phyloP scores from a whole-genome alignment of 2,888 invertebrate genomes.

The Leptopterna dolabrata region DNA sequence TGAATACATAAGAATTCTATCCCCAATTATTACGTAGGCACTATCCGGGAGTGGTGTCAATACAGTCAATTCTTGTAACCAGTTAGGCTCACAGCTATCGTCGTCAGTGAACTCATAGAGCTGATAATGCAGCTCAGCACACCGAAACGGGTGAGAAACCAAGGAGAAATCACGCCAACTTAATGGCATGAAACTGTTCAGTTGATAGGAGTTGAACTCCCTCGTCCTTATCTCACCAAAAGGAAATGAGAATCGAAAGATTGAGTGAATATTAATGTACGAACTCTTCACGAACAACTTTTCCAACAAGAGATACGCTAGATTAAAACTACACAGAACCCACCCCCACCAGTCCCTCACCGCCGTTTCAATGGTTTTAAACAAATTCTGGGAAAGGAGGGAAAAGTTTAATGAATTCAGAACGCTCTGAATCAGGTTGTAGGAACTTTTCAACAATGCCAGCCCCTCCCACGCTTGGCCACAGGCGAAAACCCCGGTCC shows the following conservation, averaged over 20 bases:
- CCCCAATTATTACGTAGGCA: no score
- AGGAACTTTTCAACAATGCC: constrained; percentile 23
- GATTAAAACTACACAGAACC: not conserved
- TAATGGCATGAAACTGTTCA: not conserved
- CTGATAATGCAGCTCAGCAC: not conserved
- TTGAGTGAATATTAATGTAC: constrained; percentile 12
- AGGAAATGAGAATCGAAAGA: not conserved
- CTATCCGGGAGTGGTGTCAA: no score
- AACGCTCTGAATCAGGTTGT: constrained; percentile 22
- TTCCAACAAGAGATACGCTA: constrained; percentile 10
- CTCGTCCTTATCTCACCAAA: not conserved
- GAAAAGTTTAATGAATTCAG: constrained; percentile 40
- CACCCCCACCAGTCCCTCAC: not conserved
- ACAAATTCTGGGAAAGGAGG: constrained; percentile 22
- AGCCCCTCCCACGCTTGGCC: not conserved
- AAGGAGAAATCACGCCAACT: not conserved
- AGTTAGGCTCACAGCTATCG: no score
- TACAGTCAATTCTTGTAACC: no score
- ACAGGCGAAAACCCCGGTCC: not conserved
- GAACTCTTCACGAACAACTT: not conserved
- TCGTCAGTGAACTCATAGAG: no score
- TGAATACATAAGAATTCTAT: no score
- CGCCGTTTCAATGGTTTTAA: constrained; percentile 33
- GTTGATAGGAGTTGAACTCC: not conserved
- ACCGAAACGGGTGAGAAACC: not conserved